These are phyloP conservation scores for Orthonyx spaldingii DNA, from an alignment of 2,113 vertebrate species.

Conservation along the genomic window DNA sequence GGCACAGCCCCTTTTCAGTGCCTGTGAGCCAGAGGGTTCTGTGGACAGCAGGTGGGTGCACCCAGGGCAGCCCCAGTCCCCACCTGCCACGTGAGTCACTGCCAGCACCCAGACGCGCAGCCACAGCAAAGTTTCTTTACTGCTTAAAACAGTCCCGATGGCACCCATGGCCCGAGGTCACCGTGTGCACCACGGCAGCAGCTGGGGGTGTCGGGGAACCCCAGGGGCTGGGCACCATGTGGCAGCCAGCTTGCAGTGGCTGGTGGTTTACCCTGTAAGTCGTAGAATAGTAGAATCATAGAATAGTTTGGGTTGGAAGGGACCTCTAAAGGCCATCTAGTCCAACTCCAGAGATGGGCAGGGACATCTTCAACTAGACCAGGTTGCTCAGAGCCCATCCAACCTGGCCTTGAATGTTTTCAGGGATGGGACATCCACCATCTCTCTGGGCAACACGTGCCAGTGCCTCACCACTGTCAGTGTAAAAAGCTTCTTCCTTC, in stretches of 20 bases:
- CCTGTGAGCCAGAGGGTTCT: accelerated
- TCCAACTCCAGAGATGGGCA: background rate
- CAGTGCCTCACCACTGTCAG: background rate
- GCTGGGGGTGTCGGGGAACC: accelerated
- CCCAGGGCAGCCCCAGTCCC: accelerated
- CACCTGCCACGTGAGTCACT: background rate
- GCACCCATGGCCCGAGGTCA: background rate
- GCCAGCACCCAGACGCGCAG: background rate
- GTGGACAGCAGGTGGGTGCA: accelerated
- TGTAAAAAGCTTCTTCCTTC: background rate
- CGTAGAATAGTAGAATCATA: accelerated
- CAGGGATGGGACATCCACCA: background rate
- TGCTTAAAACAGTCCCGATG: background rate
- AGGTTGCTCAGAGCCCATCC: background rate
- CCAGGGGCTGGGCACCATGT: accelerated
- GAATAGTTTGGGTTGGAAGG: background rate
- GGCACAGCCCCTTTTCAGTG: background rate
- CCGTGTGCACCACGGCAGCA: accelerated
- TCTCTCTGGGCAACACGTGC: background rate
- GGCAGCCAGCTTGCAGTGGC: background rate
- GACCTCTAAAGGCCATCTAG: background rate
- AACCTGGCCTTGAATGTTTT: background rate
- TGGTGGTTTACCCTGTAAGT: accelerated
- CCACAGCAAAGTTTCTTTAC: constrained; percentile 31
- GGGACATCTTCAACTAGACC: background rate